Evolutionary conservation across 1,140 invertebrate genomes (phyloP), one percentile per base, ranked within the genome.

Genomic region (Steinernema feltiae): DNA sequence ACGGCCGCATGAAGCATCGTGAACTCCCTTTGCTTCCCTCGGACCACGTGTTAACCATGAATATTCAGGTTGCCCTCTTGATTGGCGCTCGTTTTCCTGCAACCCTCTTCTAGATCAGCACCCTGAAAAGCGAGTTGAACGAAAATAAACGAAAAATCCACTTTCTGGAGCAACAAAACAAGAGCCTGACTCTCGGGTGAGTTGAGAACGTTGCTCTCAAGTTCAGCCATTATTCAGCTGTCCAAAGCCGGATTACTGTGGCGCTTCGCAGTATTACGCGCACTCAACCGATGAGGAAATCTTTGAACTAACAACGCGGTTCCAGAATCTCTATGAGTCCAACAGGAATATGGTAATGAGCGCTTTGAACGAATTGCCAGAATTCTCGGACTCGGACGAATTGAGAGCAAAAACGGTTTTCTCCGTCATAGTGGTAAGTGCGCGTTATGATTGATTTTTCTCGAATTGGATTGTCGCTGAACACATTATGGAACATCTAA

Each of bases 361-460:
- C 17, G 69, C 77, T 2, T 30, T 80, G 1, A 41, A 80, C 27
- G 41, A 69, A 18, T 32, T 80, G 27, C 21, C 48, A 24, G 78
- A 80, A 30, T 80, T 80, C 30, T 7, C 29, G 15, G 75, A 75
- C 18, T 76, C 70, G 12, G 72, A 80, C 35, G 78, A 80, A 69
- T 48, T 80, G 30, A 78, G 80, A 48, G 3, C 63, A 12, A 80
- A 80, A 73, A 80, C 78, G 12, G 48, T 80, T 27, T 73, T 80
- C 21, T 69, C 46, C 30, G 79, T 77, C 2, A 70, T 79, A 21
- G 78, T 80, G 63, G 78, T 80, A 48, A 79, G 77, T 76, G 1
- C n/a, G n/a, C n/a, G n/a, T n/a, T n/a, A n/a, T n/a, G n/a, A n/a
- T n/a, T n/a, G n/a, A n/a, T n/a, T n/a, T n/a, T n/a, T n/a, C n/a